These are phyloP conservation scores for Scaptomyza reducta DNA, from an alignment of 2,888 invertebrate species.

Conservation along the genomic window DNA sequence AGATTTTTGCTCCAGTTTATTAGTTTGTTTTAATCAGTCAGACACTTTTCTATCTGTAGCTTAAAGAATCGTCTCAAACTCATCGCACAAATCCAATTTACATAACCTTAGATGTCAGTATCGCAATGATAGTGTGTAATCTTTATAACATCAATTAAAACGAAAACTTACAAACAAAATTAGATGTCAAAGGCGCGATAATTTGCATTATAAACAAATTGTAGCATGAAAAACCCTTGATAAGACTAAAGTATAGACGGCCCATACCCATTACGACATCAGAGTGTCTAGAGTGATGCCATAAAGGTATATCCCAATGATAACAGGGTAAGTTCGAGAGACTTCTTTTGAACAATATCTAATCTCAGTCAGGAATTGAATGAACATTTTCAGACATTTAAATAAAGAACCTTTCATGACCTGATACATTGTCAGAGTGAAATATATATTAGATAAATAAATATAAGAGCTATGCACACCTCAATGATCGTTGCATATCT, in stretches of 20 bases:
- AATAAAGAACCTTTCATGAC: conserved; percentile 28
- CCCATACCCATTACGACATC: background rate
- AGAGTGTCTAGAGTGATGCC: background rate
- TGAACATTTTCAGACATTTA: conserved; percentile 28
- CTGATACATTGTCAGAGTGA: background rate
- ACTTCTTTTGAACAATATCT: conserved; percentile 1
- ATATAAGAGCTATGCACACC: conserved; percentile 24
- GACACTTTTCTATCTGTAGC: background rate
- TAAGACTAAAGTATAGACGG: conserved; percentile 14
- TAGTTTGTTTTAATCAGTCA: conserved; percentile 3
- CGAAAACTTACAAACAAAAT: conserved; percentile 4
- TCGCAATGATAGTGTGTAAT: conserved; percentile 22
- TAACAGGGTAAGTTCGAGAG: background rate
- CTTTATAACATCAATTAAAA: conserved; percentile 23
- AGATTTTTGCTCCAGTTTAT: background rate
- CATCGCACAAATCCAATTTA: conserved; percentile 1
- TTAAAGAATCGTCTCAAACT: background rate
- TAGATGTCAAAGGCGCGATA: conserved; percentile 47
- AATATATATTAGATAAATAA: conserved; percentile 5
- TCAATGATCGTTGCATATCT: conserved; percentile 30
- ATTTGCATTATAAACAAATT: conserved; percentile 22
- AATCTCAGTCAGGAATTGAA: conserved; percentile 31
- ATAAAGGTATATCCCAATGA: conserved; percentile 18
- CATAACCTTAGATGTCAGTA: conserved; percentile 1
- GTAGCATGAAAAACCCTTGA: conserved; percentile 15